Percentiles rank a stretch among this genome's conserved stretches.
Evolutionary conservation across 2,113 vertebrate genomes (phyloP).

Genomic region (Oxyura jamaicensis): DNA sequence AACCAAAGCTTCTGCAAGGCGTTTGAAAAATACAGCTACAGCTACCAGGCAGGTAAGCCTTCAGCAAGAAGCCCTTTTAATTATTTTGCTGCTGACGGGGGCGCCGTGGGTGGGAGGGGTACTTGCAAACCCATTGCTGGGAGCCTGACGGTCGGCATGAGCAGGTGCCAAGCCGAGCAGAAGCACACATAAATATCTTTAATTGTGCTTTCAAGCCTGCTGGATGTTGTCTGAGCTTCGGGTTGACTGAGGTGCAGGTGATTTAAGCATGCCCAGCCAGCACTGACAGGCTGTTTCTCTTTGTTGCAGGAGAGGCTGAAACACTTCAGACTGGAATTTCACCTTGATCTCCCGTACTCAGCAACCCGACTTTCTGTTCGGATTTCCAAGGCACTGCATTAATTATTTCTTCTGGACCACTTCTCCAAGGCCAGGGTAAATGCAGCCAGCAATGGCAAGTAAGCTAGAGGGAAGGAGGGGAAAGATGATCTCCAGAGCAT

Average conservation of each 20-base stretch:
- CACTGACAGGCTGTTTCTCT: background rate
- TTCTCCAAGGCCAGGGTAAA: background rate
- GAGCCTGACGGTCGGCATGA: accelerated
- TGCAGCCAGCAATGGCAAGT: too few species aligned
- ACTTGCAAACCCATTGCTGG: background rate
- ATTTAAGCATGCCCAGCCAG: background rate
- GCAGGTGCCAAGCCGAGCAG: background rate
- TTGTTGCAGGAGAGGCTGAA: conserved; percentile 25
- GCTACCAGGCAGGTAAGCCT: background rate
- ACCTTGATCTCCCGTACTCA: conserved; percentile 38
- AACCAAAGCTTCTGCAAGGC: background rate
- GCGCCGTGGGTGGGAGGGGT: background rate
- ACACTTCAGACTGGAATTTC: background rate
- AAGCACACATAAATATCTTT: background rate
- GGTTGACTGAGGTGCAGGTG: background rate
- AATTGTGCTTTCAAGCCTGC: background rate
- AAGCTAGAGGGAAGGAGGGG: background rate
- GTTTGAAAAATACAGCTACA: background rate
- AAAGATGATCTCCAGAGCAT: background rate
- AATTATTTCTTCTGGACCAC: background rate
- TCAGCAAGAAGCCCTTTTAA: background rate
- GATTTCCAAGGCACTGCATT: background rate
- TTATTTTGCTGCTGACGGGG: background rate
- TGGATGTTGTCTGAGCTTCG: background rate
- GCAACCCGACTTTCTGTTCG: background rate